These are phyloP conservation scores for Pristionchus mayeri DNA, from an alignment of 2,888 invertebrate genomes.

Conservation along the genomic window DNA sequence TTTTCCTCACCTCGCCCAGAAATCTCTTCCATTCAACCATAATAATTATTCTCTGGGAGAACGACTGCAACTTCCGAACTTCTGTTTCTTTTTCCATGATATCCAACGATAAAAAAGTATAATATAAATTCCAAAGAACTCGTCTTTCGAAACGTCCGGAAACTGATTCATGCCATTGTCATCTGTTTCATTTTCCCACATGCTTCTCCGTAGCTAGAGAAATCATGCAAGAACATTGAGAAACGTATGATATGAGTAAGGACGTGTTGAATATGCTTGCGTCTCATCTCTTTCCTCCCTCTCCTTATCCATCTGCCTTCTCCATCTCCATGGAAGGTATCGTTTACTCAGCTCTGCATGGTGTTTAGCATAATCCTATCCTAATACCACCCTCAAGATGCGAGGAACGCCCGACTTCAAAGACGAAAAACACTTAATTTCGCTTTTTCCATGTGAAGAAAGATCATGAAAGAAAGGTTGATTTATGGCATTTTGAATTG, in stretches of 20 bases:
- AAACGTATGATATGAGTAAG: too few species aligned
- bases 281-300: too few species aligned
- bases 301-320: not conserved
- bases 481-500: not conserved
- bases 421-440: not conserved
- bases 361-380: constrained; percentile 24
- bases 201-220: too few species aligned
- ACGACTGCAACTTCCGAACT: not conserved
- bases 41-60: constrained; percentile 23
- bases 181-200: too few species aligned
- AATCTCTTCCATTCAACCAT: constrained; percentile 1
- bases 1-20: not conserved
- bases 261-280: too few species aligned
- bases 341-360: not conserved
- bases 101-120: not conserved
- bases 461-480: not conserved
- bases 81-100: not conserved
- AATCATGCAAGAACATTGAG: not conserved
- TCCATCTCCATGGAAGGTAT: not conserved
- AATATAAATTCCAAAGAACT: too few species aligned
- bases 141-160: too few species aligned
- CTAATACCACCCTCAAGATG: not conserved
- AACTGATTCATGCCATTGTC: too few species aligned
- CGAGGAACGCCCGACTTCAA: not conserved
- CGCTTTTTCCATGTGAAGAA: not conserved